Base-by-base conservation (phyloP, 2,888 invertebrate species). In the Periphyllus acericola region DNA sequence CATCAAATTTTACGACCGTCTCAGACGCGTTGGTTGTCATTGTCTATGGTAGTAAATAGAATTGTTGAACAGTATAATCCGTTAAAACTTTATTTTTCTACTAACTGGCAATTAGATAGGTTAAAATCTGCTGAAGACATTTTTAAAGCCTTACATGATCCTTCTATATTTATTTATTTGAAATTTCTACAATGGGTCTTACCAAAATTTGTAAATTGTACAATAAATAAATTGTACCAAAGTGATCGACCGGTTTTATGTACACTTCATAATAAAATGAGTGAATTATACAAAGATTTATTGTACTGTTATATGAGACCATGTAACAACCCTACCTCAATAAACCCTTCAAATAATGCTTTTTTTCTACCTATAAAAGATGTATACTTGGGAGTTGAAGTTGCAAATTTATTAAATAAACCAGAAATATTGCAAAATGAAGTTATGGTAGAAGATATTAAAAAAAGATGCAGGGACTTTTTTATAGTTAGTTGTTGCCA, bases 1-100 rank as follows among this genome's bases (percentile, higher is more conserved):
- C 83, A 89, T 78, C 86, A 85, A 75, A 34, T 88, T 87, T 72
- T 85, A 32, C 74, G n/a, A 34, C 32, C 75, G 25, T 36, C 36
- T 36, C 36, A 36, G 36, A 36, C 36, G 6, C 36, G 36, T 36
- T 36, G 36, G 36, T 36, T 36, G 36, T 36, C 36, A 36, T 36
- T 36, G 36, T 36, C 36, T 36, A 36, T 36, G 36, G 36, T 36
- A 6, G 36, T 36, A 36, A 81, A 71, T 72, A 55, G 82, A 71
- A 79, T 87, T 46, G 32, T 87, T 25, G 87, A 87, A 52, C 87
- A 87, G 46, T 87, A 34, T 25, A 72, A 72, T 72, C 36, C 36
- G 36, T 36, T 36, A 36, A 71, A 71, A 71, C 71, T 71, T 32
- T 71, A 32, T 71, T 71, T 71, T 71, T 71, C 71, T 71, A 6